phyloP scores from a whole-genome alignment of 2,888 invertebrate genomes.

The Gandaritis pyraliata region DNA sequence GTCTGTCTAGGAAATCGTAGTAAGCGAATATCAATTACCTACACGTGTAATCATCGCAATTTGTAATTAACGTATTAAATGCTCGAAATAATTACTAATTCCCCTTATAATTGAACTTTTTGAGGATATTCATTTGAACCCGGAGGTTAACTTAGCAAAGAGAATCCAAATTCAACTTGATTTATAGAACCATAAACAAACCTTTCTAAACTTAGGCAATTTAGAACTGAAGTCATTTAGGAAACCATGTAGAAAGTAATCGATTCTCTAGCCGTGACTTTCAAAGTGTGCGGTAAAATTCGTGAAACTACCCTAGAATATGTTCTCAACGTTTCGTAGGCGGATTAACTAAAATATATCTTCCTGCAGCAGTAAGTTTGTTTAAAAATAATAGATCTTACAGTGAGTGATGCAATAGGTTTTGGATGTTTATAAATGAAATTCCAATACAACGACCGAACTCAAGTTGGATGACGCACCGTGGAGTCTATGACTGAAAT shows the following conservation, averaged over 20 bases:
- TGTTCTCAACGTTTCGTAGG: conserved; percentile 17
- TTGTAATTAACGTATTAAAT: neutral
- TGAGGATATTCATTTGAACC: conserved; percentile 12
- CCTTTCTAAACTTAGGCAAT: conserved; percentile 29
- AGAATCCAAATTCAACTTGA: conserved; percentile 19
- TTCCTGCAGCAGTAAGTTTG: conserved; percentile 15
- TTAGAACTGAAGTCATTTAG: conserved; percentile 34
- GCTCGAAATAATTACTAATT: neutral
- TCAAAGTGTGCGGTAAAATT: conserved; percentile 20
- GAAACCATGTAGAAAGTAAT: conserved; percentile 30
- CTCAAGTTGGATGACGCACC: conserved; percentile 29
- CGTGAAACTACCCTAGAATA: neutral
- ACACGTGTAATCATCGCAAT: neutral
- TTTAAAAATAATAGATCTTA: conserved; percentile 33
- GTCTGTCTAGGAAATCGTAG: too few relatives aligned
- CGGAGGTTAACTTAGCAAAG: conserved; percentile 26
- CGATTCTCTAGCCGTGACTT: conserved; percentile 22
- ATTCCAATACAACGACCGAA: conserved; percentile 29
- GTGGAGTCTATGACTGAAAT: conserved; percentile 14
- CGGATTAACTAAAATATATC: conserved; percentile 17
- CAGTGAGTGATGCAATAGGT: conserved; percentile 23
- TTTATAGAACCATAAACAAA: conserved; percentile 21
- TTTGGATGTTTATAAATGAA: conserved; percentile 34
- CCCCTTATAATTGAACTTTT: neutral
- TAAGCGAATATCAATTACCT: too few relatives aligned